Evolutionary conservation across 2,888 invertebrate genomes (phyloP).

Genomic region (Drosophila helvetica): DNA sequence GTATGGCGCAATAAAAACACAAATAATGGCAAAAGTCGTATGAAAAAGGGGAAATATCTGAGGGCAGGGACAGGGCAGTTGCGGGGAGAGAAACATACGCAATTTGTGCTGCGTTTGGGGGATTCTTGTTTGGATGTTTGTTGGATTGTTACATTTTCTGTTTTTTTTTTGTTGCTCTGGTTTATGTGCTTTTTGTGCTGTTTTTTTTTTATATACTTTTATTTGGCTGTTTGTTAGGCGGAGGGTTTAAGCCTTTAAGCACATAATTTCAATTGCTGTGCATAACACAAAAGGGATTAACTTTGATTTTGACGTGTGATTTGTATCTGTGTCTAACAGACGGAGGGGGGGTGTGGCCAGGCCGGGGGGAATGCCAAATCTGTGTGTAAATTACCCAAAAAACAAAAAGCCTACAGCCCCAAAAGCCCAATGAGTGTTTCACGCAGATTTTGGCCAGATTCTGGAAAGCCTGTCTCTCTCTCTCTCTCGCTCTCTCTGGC

Average conservation of each 20-base stretch:
- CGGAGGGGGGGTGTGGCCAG: not conserved
- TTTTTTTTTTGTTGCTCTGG: conserved; percentile 14
- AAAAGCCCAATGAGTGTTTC: conserved; percentile 27
- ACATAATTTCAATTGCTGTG: conserved; percentile 78
- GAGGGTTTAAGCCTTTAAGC: conserved; percentile 72
- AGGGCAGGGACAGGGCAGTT: too few relatives aligned
- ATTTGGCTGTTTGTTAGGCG: conserved; percentile 64
- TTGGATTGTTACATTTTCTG: conserved; percentile 54
- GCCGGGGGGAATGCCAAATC: conserved; percentile 7
- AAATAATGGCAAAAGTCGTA: conserved; percentile 68
- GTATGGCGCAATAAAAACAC: conserved; percentile 73
- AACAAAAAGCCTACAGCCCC: not conserved
- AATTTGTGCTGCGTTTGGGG: conserved; percentile 72
- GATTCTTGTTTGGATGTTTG: conserved; percentile 44
- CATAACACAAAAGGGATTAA: conserved; percentile 79
- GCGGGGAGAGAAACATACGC: conserved; percentile 62
- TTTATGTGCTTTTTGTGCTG: conserved; percentile 27
- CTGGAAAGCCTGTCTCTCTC: not conserved
- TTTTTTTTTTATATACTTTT: conserved; percentile 11
- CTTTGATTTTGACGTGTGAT: conserved; percentile 78
- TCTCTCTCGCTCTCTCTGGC: not conserved
- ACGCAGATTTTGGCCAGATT: conserved; percentile 23
- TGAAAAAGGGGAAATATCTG: conserved; percentile 35
- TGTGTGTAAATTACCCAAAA: conserved; percentile 23
- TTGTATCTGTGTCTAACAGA: conserved; percentile 36